phyloP scores from a whole-genome alignment of 2,797 vertebrate genomes.

The Pseudocheirus occidentalis region DNA sequence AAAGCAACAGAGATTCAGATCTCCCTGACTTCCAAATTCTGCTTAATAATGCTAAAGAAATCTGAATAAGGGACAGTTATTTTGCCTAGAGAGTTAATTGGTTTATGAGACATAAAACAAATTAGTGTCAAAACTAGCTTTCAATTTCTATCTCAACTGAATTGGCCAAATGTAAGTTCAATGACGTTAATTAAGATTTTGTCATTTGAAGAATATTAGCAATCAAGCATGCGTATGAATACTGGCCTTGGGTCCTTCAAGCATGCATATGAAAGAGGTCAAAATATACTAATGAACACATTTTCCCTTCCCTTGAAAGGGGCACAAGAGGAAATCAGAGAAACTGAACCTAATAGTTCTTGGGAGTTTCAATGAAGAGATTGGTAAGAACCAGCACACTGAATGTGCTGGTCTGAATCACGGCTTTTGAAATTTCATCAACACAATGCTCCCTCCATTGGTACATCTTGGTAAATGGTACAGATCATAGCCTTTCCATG shows the following conservation, averaged over 20 bases:
- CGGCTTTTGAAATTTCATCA: neutral
- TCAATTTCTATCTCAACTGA: neutral
- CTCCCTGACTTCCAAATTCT: neutral
- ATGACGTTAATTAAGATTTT: neutral
- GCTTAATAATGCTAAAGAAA: neutral
- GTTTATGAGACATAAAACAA: neutral
- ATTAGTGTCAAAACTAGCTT: neutral
- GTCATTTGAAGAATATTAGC: neutral
- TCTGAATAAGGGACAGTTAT: neutral
- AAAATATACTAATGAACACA: neutral
- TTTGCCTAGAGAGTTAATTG: neutral
- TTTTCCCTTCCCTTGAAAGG: neutral
- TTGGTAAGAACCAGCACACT: neutral
- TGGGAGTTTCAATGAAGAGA: neutral
- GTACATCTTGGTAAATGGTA: no score
- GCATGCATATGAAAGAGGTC: neutral
- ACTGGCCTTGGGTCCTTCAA: neutral
- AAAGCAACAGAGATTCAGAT: neutral
- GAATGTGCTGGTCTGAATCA: neutral
- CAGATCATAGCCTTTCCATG: neutral
- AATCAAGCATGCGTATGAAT: neutral
- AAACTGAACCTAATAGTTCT: neutral
- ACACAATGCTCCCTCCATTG: neutral
- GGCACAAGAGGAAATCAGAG: neutral
- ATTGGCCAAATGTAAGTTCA: neutral